Conservation (phyloP, 2,797 vertebrate genomes). For the Cottoperca gobio region DNA sequence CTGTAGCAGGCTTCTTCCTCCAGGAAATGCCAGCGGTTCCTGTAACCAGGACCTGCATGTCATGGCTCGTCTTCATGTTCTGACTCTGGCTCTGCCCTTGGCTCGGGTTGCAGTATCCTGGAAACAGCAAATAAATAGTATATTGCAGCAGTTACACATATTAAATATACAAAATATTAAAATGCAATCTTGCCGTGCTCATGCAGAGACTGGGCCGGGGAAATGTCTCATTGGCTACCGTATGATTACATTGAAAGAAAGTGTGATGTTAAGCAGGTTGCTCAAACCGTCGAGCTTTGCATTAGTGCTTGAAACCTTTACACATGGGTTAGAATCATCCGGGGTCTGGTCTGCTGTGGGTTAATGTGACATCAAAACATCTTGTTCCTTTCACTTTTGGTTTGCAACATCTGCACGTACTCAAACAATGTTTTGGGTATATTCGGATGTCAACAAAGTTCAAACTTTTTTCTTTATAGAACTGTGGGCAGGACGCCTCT, state of each 20-base stretch:
- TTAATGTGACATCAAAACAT: constrained; percentile 39
- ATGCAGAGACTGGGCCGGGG: background rate
- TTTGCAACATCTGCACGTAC: constrained; percentile 32
- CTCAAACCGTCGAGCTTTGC: background rate
- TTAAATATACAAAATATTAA: background rate
- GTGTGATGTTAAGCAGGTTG: background rate
- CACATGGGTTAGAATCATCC: background rate
- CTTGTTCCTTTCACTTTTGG: constrained; percentile 52
- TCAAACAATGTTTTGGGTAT: background rate
- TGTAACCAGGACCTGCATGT: constrained; percentile 88
- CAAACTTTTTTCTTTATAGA: background rate
- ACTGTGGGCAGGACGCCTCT: constrained; percentile 12
- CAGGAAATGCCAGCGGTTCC: constrained; percentile 93
- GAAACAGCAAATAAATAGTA: constrained; percentile 9
- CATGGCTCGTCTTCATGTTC: constrained; percentile 51
- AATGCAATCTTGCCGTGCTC: no score
- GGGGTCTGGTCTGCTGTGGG: constrained; percentile 3
- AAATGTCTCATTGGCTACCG: background rate
- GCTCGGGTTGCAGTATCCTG: constrained; percentile 67
- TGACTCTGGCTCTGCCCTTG: constrained; percentile 74
- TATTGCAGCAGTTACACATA: background rate
- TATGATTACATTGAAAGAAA: constrained; percentile 7
- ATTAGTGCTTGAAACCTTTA: constrained; percentile 11
- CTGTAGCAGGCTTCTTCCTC: constrained; percentile 87
- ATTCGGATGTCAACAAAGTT: constrained; percentile 24